Evolutionary conservation across 2,113 vertebrate genomes (phyloP).

Genomic region (Eolophus roseicapilla): DNA sequence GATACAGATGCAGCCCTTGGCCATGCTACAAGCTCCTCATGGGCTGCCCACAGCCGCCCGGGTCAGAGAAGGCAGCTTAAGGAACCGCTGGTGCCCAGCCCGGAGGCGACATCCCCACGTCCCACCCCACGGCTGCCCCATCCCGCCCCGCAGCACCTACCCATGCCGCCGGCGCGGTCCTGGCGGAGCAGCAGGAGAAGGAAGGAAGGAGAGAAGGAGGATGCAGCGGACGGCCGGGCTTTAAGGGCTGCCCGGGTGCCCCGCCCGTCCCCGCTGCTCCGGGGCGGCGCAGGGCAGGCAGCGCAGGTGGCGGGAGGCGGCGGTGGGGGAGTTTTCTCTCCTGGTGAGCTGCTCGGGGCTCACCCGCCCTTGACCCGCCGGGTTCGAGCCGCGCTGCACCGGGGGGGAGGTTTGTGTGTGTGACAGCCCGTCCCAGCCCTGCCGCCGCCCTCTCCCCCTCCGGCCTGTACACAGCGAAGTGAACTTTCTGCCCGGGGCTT

Average conservation of each 20-base stretch:
- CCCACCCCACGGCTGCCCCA: background rate
- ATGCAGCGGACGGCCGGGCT: rapidly evolving
- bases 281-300: background rate
- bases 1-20: background rate
- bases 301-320: background rate
- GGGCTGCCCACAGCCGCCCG: background rate
- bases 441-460: background rate
- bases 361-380: background rate
- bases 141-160: background rate
- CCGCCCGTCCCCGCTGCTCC: background rate
- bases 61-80: background rate
- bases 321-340: background rate
- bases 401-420: background rate
- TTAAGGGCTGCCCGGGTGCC: background rate
- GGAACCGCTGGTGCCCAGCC: background rate
- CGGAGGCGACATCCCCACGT: background rate
- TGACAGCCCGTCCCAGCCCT: rapidly evolving
- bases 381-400: background rate
- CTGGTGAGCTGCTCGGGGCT: background rate
- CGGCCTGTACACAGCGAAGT: rapidly evolving
- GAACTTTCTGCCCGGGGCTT: background rate
- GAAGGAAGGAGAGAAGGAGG: rapidly evolving
- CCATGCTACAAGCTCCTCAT: rapidly evolving
- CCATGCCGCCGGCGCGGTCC: background rate
- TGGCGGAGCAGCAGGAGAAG: background rate